Conservation (phyloP, 2,888 invertebrate genomes). For the Eilema griseolum region DNA sequence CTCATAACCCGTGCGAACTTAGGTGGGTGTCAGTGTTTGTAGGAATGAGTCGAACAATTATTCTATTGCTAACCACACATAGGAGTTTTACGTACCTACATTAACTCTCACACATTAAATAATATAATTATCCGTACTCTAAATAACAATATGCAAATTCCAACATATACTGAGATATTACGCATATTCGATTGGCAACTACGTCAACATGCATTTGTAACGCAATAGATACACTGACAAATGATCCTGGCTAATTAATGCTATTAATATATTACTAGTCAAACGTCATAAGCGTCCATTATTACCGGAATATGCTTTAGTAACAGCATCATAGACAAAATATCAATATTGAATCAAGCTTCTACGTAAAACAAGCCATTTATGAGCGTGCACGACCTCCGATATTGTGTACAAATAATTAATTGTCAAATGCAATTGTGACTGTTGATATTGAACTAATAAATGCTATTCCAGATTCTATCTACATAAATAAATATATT, state of each 20-base stretch:
- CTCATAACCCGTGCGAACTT: neutral
- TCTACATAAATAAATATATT: constrained; percentile 68
- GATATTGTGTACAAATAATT: constrained; percentile 85
- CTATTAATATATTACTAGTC: constrained; percentile 44
- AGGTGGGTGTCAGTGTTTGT: neutral
- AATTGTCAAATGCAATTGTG: constrained; percentile 83
- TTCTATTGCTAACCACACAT: no score
- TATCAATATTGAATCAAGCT: constrained; percentile 62
- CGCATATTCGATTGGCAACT: neutral
- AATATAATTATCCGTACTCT: neutral
- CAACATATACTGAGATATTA: neutral
- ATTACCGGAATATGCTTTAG: constrained; percentile 38
- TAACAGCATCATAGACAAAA: constrained; percentile 48
- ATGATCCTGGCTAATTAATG: constrained; percentile 38
- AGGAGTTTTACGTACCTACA: neutral
- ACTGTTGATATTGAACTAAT: constrained; percentile 81
- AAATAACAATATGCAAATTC: neutral
- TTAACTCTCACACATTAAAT: neutral
- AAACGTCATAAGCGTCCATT: constrained; percentile 27
- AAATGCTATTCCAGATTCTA: constrained; percentile 78
- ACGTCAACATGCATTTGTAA: constrained; percentile 24
- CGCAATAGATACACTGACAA: constrained; percentile 27
- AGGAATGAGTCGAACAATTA: neutral
- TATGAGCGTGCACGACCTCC: constrained; percentile 72
- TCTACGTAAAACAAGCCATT: constrained; percentile 62